Conservation (phyloP, 1,140 invertebrate genomes). For the Polypedilum pembai region DNA sequence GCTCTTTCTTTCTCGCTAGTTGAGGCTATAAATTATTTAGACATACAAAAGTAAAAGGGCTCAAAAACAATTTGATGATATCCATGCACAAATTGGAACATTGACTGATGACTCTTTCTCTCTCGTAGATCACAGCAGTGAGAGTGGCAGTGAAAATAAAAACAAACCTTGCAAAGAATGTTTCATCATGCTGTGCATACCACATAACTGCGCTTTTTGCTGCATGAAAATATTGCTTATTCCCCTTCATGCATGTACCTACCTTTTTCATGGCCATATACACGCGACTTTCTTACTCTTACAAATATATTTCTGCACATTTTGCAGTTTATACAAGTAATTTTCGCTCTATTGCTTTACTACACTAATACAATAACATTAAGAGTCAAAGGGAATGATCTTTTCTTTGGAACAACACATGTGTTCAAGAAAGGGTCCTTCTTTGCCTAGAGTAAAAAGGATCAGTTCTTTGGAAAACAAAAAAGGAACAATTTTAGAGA, state of each 20-base stretch:
- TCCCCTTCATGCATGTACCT: neutral
- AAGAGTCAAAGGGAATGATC: neutral
- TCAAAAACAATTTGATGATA: neutral
- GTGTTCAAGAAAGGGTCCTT: neutral
- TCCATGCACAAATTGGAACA: constrained; percentile 12
- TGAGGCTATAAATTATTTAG: too few species aligned
- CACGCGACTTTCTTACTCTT: neutral
- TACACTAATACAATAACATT: neutral
- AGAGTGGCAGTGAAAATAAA: neutral
- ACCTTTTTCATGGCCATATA: neutral
- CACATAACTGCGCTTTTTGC: constrained; percentile 26
- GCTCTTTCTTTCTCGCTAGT: neutral
- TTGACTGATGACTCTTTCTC: constrained; percentile 6
- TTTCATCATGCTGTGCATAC: constrained; percentile 19
- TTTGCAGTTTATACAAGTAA: constrained; percentile 9
- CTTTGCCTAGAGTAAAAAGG: neutral
- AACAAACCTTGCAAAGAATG: constrained; percentile 17
- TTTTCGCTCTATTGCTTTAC: neutral
- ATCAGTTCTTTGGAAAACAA: neutral
- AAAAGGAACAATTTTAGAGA: too few species aligned
- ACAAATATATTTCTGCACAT: neutral
- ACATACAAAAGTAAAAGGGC: neutral
- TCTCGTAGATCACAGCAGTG: neutral
- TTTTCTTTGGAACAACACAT: neutral
- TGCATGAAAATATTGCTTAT: neutral